A percentile compares a stretch with the other conserved stretches of the same genome.
phyloP scores from a whole-genome alignment of 2,113 vertebrate species.

The Podarcis muralis region DNA sequence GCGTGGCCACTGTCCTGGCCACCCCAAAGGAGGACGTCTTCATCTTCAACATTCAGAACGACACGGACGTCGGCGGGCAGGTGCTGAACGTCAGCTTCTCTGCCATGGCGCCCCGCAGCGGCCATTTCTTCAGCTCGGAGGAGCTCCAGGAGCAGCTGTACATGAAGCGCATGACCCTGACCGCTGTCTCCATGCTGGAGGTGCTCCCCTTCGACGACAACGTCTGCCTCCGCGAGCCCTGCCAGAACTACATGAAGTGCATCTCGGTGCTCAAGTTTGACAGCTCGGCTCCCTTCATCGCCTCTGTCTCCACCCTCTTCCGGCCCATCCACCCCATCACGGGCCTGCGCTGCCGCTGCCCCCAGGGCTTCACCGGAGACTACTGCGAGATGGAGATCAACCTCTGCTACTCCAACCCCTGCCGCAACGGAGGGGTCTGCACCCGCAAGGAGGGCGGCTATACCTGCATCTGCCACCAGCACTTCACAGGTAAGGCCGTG shows the following conservation, averaged over 20 bases:
- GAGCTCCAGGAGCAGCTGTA: slow-evolving; percentile 98
- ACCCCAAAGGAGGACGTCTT: slow-evolving; percentile 94
- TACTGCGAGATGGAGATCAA: slow-evolving; percentile 98
- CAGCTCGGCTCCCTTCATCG: slow-evolving; percentile 94
- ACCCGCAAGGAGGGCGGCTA: slow-evolving; percentile 91
- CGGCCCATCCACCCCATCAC: slow-evolving; percentile 96
- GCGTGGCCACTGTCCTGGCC: slow-evolving; percentile 90
- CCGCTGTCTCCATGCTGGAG: slow-evolving; percentile 90
- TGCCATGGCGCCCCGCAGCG: slow-evolving; percentile 83
- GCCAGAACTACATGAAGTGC: slow-evolving; percentile 99
- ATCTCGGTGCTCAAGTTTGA: slow-evolving; percentile 97
- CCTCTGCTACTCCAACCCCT: slow-evolving; percentile 98
- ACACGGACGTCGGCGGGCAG: slow-evolving; percentile 84
- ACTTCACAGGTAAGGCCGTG: slow-evolving; percentile 87
- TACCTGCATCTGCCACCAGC: slow-evolving; percentile 91
- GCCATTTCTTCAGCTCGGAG: slow-evolving; percentile 92
- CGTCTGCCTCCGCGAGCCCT: slow-evolving; percentile 95
- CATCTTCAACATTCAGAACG: slow-evolving; percentile 97
- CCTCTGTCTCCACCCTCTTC: slow-evolving; percentile 92
- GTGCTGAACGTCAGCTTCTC: slow-evolving; percentile 97
- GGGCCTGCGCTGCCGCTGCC: slow-evolving; percentile 95
- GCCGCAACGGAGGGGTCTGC: slow-evolving; percentile 90
- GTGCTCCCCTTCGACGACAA: slow-evolving; percentile 98
- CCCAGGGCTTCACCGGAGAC: slow-evolving; percentile 93
- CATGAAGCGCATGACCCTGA: slow-evolving; percentile 90